Evolutionary conservation across 1,140 invertebrate genomes (phyloP).

Genomic region (Musca domestica): DNA sequence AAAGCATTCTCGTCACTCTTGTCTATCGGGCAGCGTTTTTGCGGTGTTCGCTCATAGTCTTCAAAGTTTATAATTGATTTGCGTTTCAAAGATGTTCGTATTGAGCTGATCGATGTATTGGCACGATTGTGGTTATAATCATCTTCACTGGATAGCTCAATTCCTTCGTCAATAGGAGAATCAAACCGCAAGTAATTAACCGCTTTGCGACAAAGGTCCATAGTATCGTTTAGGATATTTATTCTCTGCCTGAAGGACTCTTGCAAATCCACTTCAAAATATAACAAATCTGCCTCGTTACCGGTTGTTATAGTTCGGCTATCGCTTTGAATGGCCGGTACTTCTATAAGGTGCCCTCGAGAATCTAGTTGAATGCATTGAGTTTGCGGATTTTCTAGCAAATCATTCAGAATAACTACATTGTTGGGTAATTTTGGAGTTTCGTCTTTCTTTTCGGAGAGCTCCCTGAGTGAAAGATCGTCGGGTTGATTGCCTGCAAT

Average conservation of each 20-base stretch:
- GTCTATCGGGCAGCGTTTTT: not conserved
- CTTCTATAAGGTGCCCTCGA: not conserved
- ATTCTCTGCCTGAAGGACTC: conserved; percentile 8
- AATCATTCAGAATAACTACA: conserved; percentile 40
- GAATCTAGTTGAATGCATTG: conserved; percentile 35
- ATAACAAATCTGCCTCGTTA: conserved; percentile 3
- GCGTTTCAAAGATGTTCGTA: not conserved
- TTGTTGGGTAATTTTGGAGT: not conserved
- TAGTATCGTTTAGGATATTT: conserved; percentile 10
- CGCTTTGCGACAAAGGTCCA: conserved; percentile 24
- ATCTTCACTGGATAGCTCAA: conserved; percentile 9
- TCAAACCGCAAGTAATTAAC: conserved; percentile 26
- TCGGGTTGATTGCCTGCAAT: not conserved
- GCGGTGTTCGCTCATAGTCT: conserved; percentile 6
- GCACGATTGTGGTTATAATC: not conserved
- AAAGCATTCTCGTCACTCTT: not conserved
- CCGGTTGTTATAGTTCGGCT: not conserved
- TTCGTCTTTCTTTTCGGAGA: not conserved
- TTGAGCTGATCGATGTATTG: not conserved
- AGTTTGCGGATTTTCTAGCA: conserved; percentile 39
- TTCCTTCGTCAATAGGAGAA: conserved; percentile 8
- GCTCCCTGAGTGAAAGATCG: too few relatives aligned
- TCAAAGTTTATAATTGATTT: not conserved
- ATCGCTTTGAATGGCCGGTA: not conserved
- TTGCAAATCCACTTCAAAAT: conserved; percentile 5